Evolutionary conservation across 2,888 invertebrate species (phyloP).

Genomic region (Meghimatium bilineatum): DNA sequence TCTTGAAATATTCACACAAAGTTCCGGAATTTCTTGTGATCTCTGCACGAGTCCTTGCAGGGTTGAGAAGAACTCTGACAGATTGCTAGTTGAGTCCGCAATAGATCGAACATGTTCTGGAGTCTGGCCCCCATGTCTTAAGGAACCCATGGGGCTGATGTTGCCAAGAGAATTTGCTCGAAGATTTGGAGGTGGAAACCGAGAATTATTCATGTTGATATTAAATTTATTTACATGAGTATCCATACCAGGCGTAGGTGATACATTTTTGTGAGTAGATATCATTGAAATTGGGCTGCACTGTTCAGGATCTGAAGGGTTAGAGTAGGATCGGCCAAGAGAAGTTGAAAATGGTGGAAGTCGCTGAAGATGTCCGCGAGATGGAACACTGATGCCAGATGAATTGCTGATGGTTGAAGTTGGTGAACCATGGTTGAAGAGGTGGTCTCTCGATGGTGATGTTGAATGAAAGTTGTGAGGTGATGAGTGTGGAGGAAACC

Average conservation of each 20-base stretch:
- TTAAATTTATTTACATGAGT: constrained; percentile 31
- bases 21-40: constrained; percentile 52
- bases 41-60: constrained; percentile 56
- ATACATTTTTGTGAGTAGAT: constrained; percentile 27
- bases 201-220: constrained; percentile 34
- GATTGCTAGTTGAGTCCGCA: constrained; percentile 60
- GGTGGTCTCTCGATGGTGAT: constrained; percentile 28
- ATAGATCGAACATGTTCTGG: constrained; percentile 47
- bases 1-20: constrained; percentile 54
- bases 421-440: constrained; percentile 46
- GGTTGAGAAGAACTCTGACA: constrained; percentile 57
- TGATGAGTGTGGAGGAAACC: constrained; percentile 31
- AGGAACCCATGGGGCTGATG: constrained; percentile 19
- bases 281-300: constrained; percentile 32
- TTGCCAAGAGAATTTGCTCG: constrained; percentile 36
- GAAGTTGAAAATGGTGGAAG: constrained; percentile 42
- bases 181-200: constrained; percentile 50
- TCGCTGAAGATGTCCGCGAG: constrained; percentile 37
- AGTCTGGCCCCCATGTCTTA: constrained; percentile 27
- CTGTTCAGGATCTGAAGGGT: constrained; percentile 41
- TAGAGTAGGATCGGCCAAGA: constrained; percentile 42
- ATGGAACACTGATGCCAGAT: constrained; percentile 27
- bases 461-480: constrained; percentile 28
- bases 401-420: constrained; percentile 48
- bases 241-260: constrained; percentile 39